Percentiles rank a stretch among this genome's conserved stretches.
Conservation (phyloP, 2,113 vertebrate species). For the Pygoscelis adeliae region DNA sequence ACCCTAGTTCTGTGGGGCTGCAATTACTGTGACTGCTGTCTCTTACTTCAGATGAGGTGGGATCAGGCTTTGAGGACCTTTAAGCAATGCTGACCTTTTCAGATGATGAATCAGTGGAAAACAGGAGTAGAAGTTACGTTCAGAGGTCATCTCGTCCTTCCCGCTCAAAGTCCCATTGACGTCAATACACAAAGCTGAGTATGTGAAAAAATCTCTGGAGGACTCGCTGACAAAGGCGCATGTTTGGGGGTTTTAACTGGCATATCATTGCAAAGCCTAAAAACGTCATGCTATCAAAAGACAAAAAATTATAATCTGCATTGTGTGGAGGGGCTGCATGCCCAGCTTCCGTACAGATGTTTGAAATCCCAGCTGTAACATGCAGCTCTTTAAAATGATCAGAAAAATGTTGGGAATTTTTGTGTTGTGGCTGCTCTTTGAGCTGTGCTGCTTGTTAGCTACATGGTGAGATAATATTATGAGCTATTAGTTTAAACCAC, state of each 20-base stretch:
- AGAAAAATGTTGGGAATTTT: neutral
- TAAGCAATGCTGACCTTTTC: neutral
- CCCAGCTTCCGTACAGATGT: neutral
- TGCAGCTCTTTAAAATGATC: neutral
- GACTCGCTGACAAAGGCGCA: neutral
- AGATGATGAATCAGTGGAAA: neutral
- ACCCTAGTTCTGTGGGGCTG: neutral
- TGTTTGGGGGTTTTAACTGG: neutral
- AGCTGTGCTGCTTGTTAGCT: neutral
- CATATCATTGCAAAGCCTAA: neutral
- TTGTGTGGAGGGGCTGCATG: accelerated
- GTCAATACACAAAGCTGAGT: neutral
- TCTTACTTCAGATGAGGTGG: neutral
- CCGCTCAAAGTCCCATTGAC: neutral
- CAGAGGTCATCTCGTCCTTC: neutral
- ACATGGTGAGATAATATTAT: neutral
- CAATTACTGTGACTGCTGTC: neutral
- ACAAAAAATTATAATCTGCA: neutral
- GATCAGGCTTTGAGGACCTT: neutral
- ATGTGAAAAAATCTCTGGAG: neutral
- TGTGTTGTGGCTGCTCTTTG: neutral
- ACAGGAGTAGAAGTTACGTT: neutral
- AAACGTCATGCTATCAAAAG: accelerated
- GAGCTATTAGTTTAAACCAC: neutral
- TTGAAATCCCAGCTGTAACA: neutral